Evolutionary conservation across 53 echinoderm and acorn worm species (phyloP), one percentile per base, ranked within the genome.

Genomic region (Antedon mediterranea): DNA sequence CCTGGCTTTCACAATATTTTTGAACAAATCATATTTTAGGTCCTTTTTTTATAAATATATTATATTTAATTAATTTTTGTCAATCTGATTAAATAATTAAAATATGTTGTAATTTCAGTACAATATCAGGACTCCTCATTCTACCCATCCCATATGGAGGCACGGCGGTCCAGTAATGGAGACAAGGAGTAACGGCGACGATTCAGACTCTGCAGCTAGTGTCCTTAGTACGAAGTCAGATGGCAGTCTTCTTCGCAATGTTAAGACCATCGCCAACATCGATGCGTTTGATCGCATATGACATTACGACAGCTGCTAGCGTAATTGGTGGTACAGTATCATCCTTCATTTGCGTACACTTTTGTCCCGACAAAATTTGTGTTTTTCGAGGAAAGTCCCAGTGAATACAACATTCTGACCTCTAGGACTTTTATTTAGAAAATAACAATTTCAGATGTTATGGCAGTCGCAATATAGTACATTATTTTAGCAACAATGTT

Each of bases 161-260:
- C 70, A 84, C 30, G 77, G 74, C 31, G 84, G 87, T 76, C 88
- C 91, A 32, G 76, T 81, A 32, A 86, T 89, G 79, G 85, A 88
- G 81, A 83, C 78, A 73, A 86, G 82, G 44, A 91, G 84, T 75
- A 91, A 88, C 76, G 84, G 83, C 71, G 88, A 89, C 13, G 91
- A 91, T 82, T 80, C 85, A 73, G 91, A 91, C 42, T 91, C 91
- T 18, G 79, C 86, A 28, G 83, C 82, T 15, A 91, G 91, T 79
- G 84, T 83, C 28, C 81, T 84, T 71, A 88, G 88, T 32, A 86
- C 85, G 76, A 83, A 85, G 0, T 81, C 89, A 28, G 83, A 83
- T 43, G 87, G 83, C 3, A 73, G 81, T 29, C 34, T 76, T 5
- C 8, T 76, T 15, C 32, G 76, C 7, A 32, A 76, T 33, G 23